These are phyloP conservation scores for Pipra filicauda DNA, from an alignment of 2,113 vertebrate genomes.

Conservation along the genomic window DNA sequence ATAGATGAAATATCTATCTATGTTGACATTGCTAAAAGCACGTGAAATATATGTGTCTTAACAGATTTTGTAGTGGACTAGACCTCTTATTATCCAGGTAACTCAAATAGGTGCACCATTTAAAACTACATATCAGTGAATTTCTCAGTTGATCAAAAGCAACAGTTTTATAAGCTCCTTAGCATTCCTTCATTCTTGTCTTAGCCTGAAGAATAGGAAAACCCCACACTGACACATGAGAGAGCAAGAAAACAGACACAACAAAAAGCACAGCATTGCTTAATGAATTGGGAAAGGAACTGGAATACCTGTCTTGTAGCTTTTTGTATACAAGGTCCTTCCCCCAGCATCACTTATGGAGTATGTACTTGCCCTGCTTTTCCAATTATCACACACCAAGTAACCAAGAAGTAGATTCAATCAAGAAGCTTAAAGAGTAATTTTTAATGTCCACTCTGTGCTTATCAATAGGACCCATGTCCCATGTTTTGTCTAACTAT, in stretches of 20 bases:
- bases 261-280: slow-evolving; percentile 28
- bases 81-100: neutral
- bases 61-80: neutral
- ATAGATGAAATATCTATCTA: neutral
- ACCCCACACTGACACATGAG: neutral
- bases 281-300: slow-evolving; percentile 2
- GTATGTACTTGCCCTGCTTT: neutral
- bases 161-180: neutral
- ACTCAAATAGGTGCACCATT: neutral
- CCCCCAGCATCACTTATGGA: neutral
- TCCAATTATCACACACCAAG: neutral
- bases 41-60: neutral
- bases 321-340: neutral
- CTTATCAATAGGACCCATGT: fast-evolving
- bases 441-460: neutral
- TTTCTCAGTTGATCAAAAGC: neutral
- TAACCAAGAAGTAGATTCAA: neutral
- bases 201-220: slow-evolving; percentile 44
- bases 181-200: neutral
- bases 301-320: neutral
- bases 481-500: neutral
- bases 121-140: neutral
- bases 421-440: neutral
- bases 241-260: neutral
- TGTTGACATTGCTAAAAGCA: neutral